Base-by-base conservation (phyloP, 1,140 invertebrate genomes). In the Anoplophora glabripennis region DNA sequence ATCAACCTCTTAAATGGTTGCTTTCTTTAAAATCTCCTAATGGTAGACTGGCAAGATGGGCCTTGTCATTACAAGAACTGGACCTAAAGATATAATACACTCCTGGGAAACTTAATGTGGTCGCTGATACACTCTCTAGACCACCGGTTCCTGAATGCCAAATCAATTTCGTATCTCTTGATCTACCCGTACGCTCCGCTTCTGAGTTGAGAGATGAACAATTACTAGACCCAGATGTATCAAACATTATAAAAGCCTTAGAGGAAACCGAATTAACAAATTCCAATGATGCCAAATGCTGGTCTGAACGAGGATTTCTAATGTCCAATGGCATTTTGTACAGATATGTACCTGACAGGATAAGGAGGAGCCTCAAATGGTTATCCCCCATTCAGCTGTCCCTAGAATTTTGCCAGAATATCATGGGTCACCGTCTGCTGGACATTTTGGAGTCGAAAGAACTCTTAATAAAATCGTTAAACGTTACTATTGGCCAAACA, bases 351-450 rank as follows among this genome's bases (percentile, higher is more conserved):
- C n/a, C n/a, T n/a, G n/a, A n/a, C n/a, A n/a, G n/a, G n/a, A n/a
- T n/a, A n/a, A n/a, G n/a, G n/a, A n/a, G n/a, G n/a, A n/a, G n/a
- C n/a, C n/a, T n/a, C n/a, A n/a, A n/a, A n/a, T n/a, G n/a, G n/a
- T n/a, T n/a, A n/a, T n/a, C n/a, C n/a, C n/a, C n/a, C n/a, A n/a
- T n/a, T n/a, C n/a, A n/a, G n/a, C n/a, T n/a, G n/a, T n/a, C n/a
- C n/a, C n/a, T n/a, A n/a, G n/a, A n/a, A n/a, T n/a, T n/a, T n/a
- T n/a, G n/a, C n/a, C n/a, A n/a, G n/a, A 28, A 49, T 28, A 67
- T 48, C 70, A 74, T 46, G 69, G 69, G 33, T 46, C 55, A 1
- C 38, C 61, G 7, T 51, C 46, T 7, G 64, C 68, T 35, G 67
- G 69, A 21, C 67, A 72, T 54, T 64, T 55, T 38, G 68, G 66